Evolutionary conservation across 1,140 invertebrate genomes (phyloP), one percentile per base, ranked within the genome.

Genomic region (Ceratoteleas bidentatus): DNA sequence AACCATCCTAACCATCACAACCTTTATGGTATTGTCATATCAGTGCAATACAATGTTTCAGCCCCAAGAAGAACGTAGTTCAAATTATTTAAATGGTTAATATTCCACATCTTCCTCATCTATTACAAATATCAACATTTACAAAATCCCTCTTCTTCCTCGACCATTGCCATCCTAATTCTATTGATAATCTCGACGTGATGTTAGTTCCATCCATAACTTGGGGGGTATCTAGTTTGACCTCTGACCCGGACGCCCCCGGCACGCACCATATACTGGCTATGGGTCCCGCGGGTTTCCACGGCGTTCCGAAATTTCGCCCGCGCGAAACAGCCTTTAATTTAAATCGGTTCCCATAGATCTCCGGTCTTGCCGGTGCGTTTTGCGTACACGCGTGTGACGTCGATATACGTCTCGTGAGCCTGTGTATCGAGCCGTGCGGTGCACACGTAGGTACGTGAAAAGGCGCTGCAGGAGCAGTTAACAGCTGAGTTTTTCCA

Each of bases 401-500:
- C 43, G 53, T 24, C 8, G 13, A 58, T 54, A 52, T 45, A 13
- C 45, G 33, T n/a, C 32, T n/a, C n/a, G n/a, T n/a, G n/a, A n/a
- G n/a, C n/a, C n/a, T 3, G 13, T 64, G 58, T 72, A 68, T 54
- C 54, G 60, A 16, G 47, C 47, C 13, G 40, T 4, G 5, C 11
- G 32, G 9, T 24, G 38, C 52, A 47, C 43, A 45, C 24, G 60
- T 56, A 73, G 54, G 68, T 73, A 83, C 66, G 62, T 78, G 72
- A 78, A 83, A 77, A 83, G 73, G 84, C 81, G 78, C 83, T 84
- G 83, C 83, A 81, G 82, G 75, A 84, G 82, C 87, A 86, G 87
- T 88, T 89, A 89, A 88, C 88, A 85, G 84, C 85, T 86, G 88
- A 89, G 85, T 89, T 89, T 89, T 89, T 89, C 86, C 87, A 88